Evolutionary conservation across 2,113 vertebrate species (phyloP).

Genomic region (Hiodon tergisus): DNA sequence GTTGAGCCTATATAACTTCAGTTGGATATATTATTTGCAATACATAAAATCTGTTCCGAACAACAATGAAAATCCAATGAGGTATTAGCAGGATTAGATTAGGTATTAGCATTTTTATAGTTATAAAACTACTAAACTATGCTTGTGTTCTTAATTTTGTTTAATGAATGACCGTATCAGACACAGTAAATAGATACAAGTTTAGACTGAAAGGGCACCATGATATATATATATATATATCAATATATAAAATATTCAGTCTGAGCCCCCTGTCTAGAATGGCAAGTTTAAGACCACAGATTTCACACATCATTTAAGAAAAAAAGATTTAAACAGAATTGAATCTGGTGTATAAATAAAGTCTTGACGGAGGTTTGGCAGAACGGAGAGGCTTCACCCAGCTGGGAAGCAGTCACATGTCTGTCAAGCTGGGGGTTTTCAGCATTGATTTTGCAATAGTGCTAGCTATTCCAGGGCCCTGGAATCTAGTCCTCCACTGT

Average conservation of each 20-base stretch:
- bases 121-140: no score
- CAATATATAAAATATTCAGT: constrained; percentile 2
- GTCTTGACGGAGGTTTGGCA: constrained; percentile 42
- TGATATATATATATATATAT: no score
- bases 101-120: no score
- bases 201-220: no score
- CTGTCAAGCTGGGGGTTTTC: constrained; percentile 45
- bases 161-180: no score
- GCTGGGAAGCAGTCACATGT: constrained; percentile 37
- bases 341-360: constrained; percentile 38
- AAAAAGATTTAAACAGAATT: constrained; percentile 28
- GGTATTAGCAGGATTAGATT: no score
- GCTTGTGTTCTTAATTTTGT: no score
- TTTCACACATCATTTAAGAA: constrained; percentile 37
- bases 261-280: constrained; percentile 22
- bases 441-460: constrained; percentile 58
- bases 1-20: no score
- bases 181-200: no score
- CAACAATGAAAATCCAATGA: no score
- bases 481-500: constrained; percentile 33
- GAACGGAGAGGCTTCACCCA: constrained; percentile 31
- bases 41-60: no score
- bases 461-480: constrained; percentile 29
- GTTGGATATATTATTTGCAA: no score
- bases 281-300: constrained; percentile 20